Conservation (phyloP, 35 echinoderm and acorn worm species). For the Anneissia japonica region DNA sequence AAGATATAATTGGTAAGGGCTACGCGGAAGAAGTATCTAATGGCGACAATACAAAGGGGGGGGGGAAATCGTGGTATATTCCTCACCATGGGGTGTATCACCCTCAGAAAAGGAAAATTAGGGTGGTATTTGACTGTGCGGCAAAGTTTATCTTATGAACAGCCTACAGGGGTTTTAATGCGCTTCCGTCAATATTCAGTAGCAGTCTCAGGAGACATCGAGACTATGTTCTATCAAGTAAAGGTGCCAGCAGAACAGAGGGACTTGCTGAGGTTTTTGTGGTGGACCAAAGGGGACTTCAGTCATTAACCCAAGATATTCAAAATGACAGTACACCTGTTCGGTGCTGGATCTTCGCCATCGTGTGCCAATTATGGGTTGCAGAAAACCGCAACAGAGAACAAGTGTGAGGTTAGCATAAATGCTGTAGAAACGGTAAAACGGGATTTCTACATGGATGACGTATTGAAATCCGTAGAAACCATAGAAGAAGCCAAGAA, state of each 20-base stretch:
- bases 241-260: conserved; percentile 32
- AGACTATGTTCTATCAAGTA: conserved; percentile 68
- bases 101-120: conserved; percentile 43
- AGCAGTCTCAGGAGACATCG: conserved; percentile 55
- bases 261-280: conserved; percentile 51
- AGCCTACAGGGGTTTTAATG: conserved; percentile 44
- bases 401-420: neutral
- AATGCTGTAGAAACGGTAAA: conserved; percentile 19
- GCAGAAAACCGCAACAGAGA: conserved; percentile 40
- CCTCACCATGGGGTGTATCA: conserved; percentile 54
- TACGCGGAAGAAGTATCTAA: conserved; percentile 37
- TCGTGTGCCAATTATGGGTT: conserved; percentile 50
- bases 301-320: conserved; percentile 16
- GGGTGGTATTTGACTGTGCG: conserved; percentile 59
- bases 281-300: conserved; percentile 60
- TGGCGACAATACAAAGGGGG: neutral
- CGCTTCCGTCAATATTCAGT: conserved; percentile 49
- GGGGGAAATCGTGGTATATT: conserved; percentile 60
- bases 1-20: conserved; percentile 26
- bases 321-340: conserved; percentile 56
- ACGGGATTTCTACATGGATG: conserved; percentile 57
- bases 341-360: conserved; percentile 66
- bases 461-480: conserved; percentile 48
- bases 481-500: conserved; percentile 1
- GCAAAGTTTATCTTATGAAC: conserved; percentile 51